Evolutionary conservation across 2,888 invertebrate species (phyloP), one percentile per base, ranked within the genome.

Genomic region (Rhamnusium bicolor): DNA sequence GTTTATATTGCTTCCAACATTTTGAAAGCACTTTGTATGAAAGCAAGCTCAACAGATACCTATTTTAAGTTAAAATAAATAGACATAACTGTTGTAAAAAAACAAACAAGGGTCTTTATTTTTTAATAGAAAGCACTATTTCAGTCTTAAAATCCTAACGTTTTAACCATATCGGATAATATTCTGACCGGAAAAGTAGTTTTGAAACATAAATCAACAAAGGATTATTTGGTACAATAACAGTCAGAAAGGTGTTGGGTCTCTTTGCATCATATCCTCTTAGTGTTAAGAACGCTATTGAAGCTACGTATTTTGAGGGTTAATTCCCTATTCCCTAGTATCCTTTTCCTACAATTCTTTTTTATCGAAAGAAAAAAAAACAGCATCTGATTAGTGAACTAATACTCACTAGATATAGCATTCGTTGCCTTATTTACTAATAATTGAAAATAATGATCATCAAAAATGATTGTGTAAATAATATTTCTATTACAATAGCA

Each of bases 171-270:
- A 63, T 63, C 21, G 21, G n/a, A 6, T 5, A 21, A 21, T 24
- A 51, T 53, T 19, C 16, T 29, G n/a, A 21, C 32, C 4, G 4
- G 29, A 27, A 53, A 18, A 53, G 51, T 51, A 53, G 19, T 32
- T 32, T 65, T 5, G 1, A 18, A n/a, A 65, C 53, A 65, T 65
- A 65, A 65, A 65, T 65, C 65, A 65, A 29, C 40, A 53, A 21
- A 14, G 65, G 65, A 65, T 40, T 65, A 65, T 65, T 65, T 53
- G 32, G 12, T 53, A 65, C 19, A 65, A 32, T 53, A 49, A 63
- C 24, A 49, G 16, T 24, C 32, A 47, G 63, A 29, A 51, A 63
- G 63, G 63, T 51, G 16, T 63, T 63, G 19, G 29, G 32, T 32
- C 58, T 32, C 58, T 32, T 32, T 58, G 12, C 32, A 58, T 58